Base-by-base conservation (phyloP, 2,797 vertebrate species). In the Muscicapa striata region DNA sequence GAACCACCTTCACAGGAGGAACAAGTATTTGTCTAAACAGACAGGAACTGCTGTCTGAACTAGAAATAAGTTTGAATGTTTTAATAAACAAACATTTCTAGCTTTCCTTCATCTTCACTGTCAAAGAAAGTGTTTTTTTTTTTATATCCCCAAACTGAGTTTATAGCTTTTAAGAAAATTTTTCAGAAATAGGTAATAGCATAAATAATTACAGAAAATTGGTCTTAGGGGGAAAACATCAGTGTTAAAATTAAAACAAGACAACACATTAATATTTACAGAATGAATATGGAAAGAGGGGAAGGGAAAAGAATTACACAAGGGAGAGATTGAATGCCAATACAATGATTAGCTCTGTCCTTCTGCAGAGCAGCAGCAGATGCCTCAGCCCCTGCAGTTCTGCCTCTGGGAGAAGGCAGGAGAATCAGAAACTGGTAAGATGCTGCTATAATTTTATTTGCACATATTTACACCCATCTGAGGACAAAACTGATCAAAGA, bases 281-380 rank as follows among this genome's bases (percentile, higher is more conserved):
- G 59, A 58, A 94, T 23, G 67, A 88, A 52, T 62, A 63, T 4
- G 41, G 49, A 48, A 88, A 55, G 63, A 66, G 5, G 7, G 66
- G 30, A 73, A 82, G 52, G 63, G 74, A 63, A 48, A 48, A 70
- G 40, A 11, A 82, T 85, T 69, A 52, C 63, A 59, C 74, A 61
- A 69, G 68, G 48, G 70, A 69, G 38, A 81, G 29, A 62, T 8
- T 34, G 62, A 90, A 86, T 52, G 69, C 51, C 55, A 73, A 32
- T 68, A 74, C 17, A 78, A 36, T 7, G 46, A 84, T 84, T 34
- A 91, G 36, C 16, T 59, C 57, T 69, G 77, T 59, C 59, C 59
- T 85, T 69, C 83, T 77, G 59, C 70, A 79, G 57, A 89, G 29
- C 63, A 63, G 76, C 59, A 90, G 90, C 90, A 93, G 83, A 38